These are phyloP conservation scores for Phoeniculus purpureus DNA, from an alignment of 2,797 vertebrate genomes.

Conservation along the genomic window DNA sequence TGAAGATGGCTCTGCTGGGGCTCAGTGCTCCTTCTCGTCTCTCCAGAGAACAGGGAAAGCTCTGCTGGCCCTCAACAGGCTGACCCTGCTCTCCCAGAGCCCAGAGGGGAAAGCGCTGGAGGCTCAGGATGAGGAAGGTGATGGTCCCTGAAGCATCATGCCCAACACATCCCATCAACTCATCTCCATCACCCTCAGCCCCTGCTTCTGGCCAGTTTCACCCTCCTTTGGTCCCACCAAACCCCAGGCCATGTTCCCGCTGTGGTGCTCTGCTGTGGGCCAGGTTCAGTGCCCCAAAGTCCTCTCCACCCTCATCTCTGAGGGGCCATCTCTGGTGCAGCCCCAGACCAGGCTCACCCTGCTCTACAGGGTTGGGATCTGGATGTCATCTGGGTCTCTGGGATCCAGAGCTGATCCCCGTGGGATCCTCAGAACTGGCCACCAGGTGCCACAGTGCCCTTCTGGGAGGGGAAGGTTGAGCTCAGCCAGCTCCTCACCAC, in stretches of 20 bases:
- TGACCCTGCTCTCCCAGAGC: constrained; percentile 82
- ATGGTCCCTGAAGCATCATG: neutral
- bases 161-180: accelerated
- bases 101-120: constrained; percentile 27
- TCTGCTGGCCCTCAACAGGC: constrained; percentile 86
- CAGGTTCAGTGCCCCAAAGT: neutral
- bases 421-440: neutral
- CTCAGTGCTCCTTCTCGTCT: neutral
- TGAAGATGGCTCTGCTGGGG: neutral
- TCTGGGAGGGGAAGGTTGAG: neutral
- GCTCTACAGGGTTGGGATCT: neutral
- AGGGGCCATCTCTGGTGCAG: neutral
- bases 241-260: accelerated
- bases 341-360: accelerated
- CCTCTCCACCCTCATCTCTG: neutral
- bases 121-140: constrained; percentile 73
- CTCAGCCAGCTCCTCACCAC: neutral
- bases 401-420: neutral
- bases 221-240: neutral
- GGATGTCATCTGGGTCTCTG: neutral
- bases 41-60: constrained; percentile 83
- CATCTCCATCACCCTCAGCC: neutral
- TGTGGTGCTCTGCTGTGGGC: neutral
- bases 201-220: neutral
- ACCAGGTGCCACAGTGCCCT: accelerated